A percentile compares a stretch with the other conserved stretches of the same genome.
phyloP scores from a whole-genome alignment of 2,113 vertebrate genomes.

The Gallinago paraguaiae region DNA sequence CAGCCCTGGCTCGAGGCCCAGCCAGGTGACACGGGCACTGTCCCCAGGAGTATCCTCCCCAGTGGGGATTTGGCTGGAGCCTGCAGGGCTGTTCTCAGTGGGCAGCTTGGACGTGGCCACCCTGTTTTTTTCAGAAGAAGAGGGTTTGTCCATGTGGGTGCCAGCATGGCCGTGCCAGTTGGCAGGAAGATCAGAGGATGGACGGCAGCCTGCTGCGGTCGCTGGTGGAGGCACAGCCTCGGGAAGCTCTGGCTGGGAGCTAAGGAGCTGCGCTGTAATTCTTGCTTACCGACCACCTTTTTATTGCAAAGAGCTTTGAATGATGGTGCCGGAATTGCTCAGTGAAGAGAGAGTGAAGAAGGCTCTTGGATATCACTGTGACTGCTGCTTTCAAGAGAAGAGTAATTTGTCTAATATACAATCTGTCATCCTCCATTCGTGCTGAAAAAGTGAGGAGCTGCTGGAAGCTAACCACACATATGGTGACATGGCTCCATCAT shows the following conservation, averaged over 20 bases:
- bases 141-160: not conserved
- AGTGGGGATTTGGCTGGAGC: not conserved
- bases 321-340: constrained; percentile 34
- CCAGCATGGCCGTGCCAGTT: not conserved
- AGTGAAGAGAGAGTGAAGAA: constrained; percentile 27
- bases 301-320: constrained; percentile 14
- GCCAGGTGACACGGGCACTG: rapidly evolving
- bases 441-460: constrained; percentile 61
- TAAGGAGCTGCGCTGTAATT: not conserved
- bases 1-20: not conserved
- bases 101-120: constrained; percentile 3
- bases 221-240: not conserved
- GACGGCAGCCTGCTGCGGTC: not conserved
- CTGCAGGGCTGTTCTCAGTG: not conserved
- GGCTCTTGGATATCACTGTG: not conserved
- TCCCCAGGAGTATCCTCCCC: rapidly evolving
- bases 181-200: not conserved
- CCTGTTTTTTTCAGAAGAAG: not conserved
- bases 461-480: constrained; percentile 68
- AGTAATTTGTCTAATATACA: constrained; percentile 65
- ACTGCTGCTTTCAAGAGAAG: constrained; percentile 42
- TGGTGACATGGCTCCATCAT: constrained; percentile 66
- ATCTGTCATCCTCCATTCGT: constrained; percentile 57
- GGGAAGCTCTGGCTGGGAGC: not conserved
- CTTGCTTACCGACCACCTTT: not conserved